phyloP scores from a whole-genome alignment of 2,113 vertebrate species.

The cat (Felis catus) region DNA sequence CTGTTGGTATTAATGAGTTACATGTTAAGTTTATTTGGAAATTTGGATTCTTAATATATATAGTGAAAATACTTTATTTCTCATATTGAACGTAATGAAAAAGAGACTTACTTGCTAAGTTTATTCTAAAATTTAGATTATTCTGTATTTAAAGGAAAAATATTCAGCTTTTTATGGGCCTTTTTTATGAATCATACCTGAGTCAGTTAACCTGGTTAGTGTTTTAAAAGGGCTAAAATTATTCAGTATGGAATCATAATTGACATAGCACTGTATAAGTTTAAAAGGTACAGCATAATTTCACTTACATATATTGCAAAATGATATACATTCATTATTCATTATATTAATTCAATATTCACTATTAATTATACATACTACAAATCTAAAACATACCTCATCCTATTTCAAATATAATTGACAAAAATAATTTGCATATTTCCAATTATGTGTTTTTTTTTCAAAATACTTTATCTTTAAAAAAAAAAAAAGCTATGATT shows the following conservation, averaged over 20 bases:
- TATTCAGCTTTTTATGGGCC: not conserved
- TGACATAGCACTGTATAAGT: not conserved
- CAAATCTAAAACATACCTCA: not conserved
- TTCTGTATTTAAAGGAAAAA: not conserved
- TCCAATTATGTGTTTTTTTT: not conserved
- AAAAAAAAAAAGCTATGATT: not conserved
- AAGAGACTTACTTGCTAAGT: not conserved
- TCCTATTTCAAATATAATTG: not conserved
- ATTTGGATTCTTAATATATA: not conserved
- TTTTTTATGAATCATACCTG: not conserved
- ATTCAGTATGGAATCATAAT: not conserved
- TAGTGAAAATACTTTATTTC: not conserved
- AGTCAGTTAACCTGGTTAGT: not conserved
- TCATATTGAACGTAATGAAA: not conserved
- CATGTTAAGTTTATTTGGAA: not conserved
- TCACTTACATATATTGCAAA: not conserved
- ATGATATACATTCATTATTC: not conserved
- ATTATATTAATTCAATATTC: not conserved
- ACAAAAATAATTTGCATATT: not conserved
- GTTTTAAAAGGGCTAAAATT: not conserved
- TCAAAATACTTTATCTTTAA: not conserved
- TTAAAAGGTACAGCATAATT: not conserved
- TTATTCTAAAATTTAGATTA: not conserved
- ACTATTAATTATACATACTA: not conserved
- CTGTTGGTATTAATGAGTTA: not conserved